Conservation (phyloP, 2,797 vertebrate species). For the Zalophus californianus region DNA sequence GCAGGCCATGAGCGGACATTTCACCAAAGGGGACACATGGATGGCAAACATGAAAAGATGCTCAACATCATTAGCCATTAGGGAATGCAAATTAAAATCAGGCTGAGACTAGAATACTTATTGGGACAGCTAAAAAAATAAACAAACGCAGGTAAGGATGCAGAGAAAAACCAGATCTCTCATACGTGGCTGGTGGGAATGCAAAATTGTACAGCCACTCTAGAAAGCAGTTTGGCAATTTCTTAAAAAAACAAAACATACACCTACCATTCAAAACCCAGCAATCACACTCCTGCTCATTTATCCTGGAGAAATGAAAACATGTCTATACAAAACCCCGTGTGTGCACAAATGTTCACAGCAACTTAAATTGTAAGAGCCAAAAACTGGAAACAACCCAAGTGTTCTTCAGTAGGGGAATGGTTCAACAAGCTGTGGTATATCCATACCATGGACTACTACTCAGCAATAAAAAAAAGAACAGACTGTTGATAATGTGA, state of each 20-base stretch:
- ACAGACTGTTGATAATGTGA: neutral
- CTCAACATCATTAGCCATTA: neutral
- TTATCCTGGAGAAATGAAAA: conserved; percentile 25
- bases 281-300: neutral
- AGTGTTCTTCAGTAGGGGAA: neutral
- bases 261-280: neutral
- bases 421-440: neutral
- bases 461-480: conserved; percentile 34
- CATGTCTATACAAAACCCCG: neutral
- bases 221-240: neutral
- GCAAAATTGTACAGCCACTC: neutral
- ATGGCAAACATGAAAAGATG: neutral
- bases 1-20: neutral
- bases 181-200: neutral
- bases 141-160: neutral
- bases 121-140: neutral
- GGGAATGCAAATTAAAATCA: neutral
- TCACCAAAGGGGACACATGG: neutral
- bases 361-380: neutral
- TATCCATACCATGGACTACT: neutral
- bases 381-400: neutral
- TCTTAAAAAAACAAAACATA: conserved; percentile 26
- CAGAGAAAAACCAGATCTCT: neutral
- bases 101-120: neutral
- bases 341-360: neutral